Conservation (phyloP, 1,140 invertebrate species). For the Psix sp. region DNA sequence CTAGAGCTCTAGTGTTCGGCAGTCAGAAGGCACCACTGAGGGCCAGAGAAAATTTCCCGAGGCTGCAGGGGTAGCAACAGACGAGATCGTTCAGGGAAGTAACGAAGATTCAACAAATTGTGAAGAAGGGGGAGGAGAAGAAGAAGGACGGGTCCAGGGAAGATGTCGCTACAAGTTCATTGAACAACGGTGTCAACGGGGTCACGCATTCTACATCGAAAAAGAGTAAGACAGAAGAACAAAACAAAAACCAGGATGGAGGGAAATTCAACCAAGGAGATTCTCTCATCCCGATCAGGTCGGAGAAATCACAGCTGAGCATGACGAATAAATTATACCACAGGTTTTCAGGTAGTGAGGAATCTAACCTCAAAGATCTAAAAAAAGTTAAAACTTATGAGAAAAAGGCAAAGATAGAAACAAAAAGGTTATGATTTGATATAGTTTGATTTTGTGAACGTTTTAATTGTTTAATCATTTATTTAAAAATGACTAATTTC, state of each 20-base stretch:
- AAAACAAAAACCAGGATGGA: no score
- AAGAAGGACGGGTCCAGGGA: no score
- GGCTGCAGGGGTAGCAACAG: not conserved
- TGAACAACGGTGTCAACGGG: no score
- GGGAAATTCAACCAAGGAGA: no score
- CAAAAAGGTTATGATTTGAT: conserved; percentile 3
- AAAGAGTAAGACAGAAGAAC: no score
- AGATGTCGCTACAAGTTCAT: no score
- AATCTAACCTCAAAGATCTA: not conserved
- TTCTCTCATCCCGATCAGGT: no score
- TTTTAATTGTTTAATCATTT: not conserved
- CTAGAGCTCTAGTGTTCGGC: conserved; percentile 9
- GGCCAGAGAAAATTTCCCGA: not conserved
- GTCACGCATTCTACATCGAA: no score
- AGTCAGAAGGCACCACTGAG: not conserved
- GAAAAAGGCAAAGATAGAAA: conserved; percentile 5
- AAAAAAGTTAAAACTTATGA: not conserved
- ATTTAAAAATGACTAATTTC: conserved; percentile 2
- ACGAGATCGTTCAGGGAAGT: no score
- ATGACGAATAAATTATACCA: not conserved
- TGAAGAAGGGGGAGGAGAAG: no score
- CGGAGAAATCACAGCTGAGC: not conserved
- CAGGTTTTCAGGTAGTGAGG: not conserved
- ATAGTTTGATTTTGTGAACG: not conserved
- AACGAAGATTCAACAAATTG: no score